Conservation (phyloP, 2,797 vertebrate species). For the Urocyon cinereoargenteus region DNA sequence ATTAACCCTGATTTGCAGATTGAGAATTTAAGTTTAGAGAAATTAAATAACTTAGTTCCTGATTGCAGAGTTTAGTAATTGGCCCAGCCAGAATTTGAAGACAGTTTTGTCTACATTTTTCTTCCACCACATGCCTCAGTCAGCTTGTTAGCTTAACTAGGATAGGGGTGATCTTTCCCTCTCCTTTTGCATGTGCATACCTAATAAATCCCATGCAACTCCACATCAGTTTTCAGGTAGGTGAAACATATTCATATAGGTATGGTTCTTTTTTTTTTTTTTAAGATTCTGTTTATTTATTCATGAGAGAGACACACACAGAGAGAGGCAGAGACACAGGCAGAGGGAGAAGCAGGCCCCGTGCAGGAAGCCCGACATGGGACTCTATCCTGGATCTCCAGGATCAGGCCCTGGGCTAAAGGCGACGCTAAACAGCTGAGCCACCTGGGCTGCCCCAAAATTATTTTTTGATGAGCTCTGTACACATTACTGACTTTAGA, state of each 20-base stretch:
- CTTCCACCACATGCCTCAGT: background rate
- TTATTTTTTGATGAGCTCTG: background rate
- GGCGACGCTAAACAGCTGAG: no score
- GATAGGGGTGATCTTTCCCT: background rate
- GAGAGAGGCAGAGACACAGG: no score
- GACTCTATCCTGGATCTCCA: no score
- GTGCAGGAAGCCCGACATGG: no score
- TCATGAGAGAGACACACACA: no score
- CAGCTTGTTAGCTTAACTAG: background rate
- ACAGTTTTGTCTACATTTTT: background rate
- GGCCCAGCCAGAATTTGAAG: background rate
- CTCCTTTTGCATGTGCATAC: background rate
- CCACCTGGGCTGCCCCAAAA: background rate
- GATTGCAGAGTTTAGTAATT: slow-evolving; percentile 37
- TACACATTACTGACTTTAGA: slow-evolving; percentile 4
- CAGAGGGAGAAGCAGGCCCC: no score
- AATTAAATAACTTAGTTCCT: slow-evolving; percentile 50
- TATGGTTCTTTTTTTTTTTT: background rate
- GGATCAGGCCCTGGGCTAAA: no score
- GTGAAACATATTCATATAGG: background rate
- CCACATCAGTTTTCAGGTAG: background rate
- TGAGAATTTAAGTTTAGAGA: slow-evolving; percentile 53
- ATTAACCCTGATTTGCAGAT: slow-evolving; percentile 35
- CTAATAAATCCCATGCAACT: background rate
- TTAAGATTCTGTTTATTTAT: no score